Conservation (phyloP, 2,797 vertebrate species). For the Mus minutoides region DNA sequence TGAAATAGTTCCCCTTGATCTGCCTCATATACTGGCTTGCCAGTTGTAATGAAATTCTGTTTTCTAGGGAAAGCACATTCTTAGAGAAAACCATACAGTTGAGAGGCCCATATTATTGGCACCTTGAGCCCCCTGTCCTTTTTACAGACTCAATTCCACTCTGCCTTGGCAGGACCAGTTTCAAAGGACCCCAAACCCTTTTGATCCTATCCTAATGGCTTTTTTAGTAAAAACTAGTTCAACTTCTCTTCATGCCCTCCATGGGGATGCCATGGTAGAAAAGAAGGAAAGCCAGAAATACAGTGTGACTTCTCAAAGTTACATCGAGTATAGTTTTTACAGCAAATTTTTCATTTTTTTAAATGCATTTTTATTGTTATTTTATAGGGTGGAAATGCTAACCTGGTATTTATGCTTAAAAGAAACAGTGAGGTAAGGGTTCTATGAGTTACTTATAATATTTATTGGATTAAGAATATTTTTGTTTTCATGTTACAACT, state of each 20-base stretch:
- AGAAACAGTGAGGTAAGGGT: conserved; percentile 96
- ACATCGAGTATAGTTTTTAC: conserved; percentile 25
- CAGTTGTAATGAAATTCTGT: background rate
- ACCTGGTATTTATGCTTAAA: conserved; percentile 93
- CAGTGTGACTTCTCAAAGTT: conserved; percentile 54
- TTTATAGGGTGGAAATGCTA: conserved; percentile 93
- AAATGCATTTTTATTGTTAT: conserved; percentile 67
- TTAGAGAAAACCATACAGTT: background rate
- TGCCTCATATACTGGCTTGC: background rate
- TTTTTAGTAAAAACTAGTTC: background rate
- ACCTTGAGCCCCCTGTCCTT: fast-evolving
- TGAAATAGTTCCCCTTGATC: background rate
- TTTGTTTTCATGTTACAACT: background rate
- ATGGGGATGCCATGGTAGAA: background rate
- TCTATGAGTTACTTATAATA: background rate
- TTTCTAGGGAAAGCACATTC: conserved; percentile 4
- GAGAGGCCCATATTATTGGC: background rate
- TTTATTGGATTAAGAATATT: background rate
- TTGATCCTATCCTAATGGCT: background rate
- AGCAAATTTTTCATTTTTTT: conserved; percentile 62
- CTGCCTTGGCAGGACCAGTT: background rate
- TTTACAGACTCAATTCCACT: fast-evolving
- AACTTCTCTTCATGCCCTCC: background rate
- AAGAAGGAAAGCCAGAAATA: background rate
- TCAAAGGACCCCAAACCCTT: background rate